Conservation (phyloP, 2,113 vertebrate genomes). For the Morone chrysops region DNA sequence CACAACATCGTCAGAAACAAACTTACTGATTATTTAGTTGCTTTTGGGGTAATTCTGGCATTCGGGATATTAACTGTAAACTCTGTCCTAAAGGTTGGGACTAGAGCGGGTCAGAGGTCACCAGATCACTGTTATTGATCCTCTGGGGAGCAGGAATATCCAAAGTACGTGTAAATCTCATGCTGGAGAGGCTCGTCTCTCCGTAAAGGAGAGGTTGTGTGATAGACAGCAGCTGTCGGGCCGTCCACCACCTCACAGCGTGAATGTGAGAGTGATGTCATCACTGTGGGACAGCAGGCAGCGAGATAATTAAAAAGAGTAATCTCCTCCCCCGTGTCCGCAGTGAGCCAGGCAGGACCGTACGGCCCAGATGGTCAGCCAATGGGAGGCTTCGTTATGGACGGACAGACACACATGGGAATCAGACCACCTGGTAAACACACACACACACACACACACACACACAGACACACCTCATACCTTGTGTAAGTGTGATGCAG, state of each 20-base stretch:
- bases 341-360: constrained; percentile 95
- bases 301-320: constrained; percentile 54
- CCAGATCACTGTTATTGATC: background rate
- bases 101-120: background rate
- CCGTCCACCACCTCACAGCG: background rate
- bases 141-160: background rate
- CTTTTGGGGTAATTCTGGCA: background rate
- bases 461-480: constrained; percentile 5
- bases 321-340: constrained; percentile 39
- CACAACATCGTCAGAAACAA: too few relatives aligned
- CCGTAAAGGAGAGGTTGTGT: background rate
- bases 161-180: background rate
- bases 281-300: constrained; percentile 34
- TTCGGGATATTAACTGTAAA: background rate
- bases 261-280: constrained; percentile 33
- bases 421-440: constrained; percentile 95
- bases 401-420: constrained; percentile 96
- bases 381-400: constrained; percentile 97
- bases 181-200: background rate
- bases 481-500: background rate
- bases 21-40: background rate
- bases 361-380: constrained; percentile 95
- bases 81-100: background rate
- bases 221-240: constrained; percentile 25
- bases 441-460: constrained; percentile 27